Percentiles rank a stretch among this genome's conserved stretches.
Evolutionary conservation across 2,113 vertebrate species (phyloP).

Genomic region (Dissostichus mawsoni): DNA sequence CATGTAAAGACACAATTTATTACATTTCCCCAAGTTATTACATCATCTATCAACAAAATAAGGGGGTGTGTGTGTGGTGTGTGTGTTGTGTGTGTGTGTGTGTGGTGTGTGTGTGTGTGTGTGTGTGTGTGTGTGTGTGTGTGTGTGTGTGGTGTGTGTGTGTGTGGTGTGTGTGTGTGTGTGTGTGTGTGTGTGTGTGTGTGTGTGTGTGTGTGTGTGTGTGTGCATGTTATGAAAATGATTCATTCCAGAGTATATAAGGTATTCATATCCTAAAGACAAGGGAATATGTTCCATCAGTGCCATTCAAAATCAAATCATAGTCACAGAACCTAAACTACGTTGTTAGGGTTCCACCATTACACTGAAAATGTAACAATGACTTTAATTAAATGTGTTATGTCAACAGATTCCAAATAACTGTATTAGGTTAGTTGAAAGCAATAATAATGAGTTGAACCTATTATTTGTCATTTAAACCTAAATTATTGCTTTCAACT

Average conservation of each 20-base stretch:
- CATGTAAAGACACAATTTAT: constrained; percentile 60
- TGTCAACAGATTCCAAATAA: neutral
- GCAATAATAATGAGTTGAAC: too few relatives aligned
- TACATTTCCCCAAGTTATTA: constrained; percentile 54
- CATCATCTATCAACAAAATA: constrained; percentile 56
- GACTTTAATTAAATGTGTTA: too few relatives aligned
- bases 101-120: constrained; percentile 9
- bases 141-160: constrained; percentile 2
- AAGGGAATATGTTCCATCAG: neutral
- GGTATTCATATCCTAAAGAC: neutral
- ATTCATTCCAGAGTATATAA: neutral
- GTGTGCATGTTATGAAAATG: neutral
- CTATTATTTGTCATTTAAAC: too few relatives aligned
- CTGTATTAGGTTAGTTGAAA: too few relatives aligned
- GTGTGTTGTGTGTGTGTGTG: constrained; percentile 14
- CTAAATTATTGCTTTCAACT: too few relatives aligned
- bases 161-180: neutral
- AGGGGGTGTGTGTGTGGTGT: constrained; percentile 18
- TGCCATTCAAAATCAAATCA: neutral
- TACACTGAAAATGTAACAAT: too few relatives aligned
- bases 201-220: neutral
- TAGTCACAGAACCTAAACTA: too few relatives aligned
- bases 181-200: neutral
- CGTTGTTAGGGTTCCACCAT: too few relatives aligned
- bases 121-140: neutral